Evolutionary conservation across 2,797 vertebrate genomes (phyloP), one percentile per base, ranked within the genome.

Genomic region (Podarcis lilfordi): DNA sequence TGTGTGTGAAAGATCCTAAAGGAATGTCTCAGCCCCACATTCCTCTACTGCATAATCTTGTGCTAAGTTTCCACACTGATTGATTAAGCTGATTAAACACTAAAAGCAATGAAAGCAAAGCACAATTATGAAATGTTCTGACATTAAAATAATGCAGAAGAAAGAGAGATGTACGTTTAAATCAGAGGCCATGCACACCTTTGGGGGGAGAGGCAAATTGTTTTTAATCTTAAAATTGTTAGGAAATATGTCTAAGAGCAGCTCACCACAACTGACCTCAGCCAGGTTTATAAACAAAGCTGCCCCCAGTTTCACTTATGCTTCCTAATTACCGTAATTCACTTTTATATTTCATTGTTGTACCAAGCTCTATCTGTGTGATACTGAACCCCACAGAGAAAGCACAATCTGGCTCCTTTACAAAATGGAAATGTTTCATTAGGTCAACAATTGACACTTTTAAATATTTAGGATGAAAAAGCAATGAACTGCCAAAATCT

Each of bases 401-500:
- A 64, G 4, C 17, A 75, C 37, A 43, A 37, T 50, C 43, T 35
- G 32, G 45, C 9, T 85, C 8, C 75, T 61, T 72, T 79, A 59
- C n/a, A 61, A 59, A 79, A 29, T 21, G 69, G 37, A 91, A 83
- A 40, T 21, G 45, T 25, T 9, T 19, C 40, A 82, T 32, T 27
- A 32, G 17, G 35, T 68, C 35, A 84, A 13, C 1, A 11, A 82
- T 0, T 77, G 25, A 64, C 89, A 82, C 37, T 45, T 5, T 8
- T 74, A 82, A 32, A 80, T 74, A 45, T 61, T 61, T 78, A 40
- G 27, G 71, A 91, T 72, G 71, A 82, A 23, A 69, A 75, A 59
- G 3, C 72, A 61, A 9, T 72, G 35, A 43, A 69, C 23, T 19
- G 3, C 23, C 37, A 80, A 50, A 45, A 35, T 71, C 25, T 15